These are phyloP conservation scores for Choloepus hoffmanni DNA, from an alignment of 2,113 vertebrate species.

Conservation along the genomic window DNA sequence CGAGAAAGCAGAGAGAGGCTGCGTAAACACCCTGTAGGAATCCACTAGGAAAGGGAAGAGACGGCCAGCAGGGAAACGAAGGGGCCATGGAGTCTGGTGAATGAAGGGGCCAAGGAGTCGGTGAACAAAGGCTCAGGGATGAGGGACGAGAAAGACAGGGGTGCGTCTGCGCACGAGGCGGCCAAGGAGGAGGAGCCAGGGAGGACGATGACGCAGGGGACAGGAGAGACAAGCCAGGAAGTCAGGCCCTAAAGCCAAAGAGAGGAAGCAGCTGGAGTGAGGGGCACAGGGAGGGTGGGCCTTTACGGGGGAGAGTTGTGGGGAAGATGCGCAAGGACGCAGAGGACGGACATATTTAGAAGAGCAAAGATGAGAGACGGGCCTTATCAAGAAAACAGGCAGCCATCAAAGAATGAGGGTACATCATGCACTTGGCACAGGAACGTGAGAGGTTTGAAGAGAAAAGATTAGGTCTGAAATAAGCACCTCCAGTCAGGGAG, in stretches of 20 bases:
- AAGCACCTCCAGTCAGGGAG: background rate
- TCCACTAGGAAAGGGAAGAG: background rate
- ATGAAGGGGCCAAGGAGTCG: background rate
- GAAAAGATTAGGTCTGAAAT: background rate
- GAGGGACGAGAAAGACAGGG: background rate
- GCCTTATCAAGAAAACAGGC: background rate
- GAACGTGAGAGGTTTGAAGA: background rate
- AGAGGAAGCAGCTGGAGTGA: background rate
- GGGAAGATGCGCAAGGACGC: fast-evolving
- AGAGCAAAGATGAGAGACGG: no score
- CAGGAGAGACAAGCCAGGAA: background rate
- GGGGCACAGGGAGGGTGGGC: background rate
- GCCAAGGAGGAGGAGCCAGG: background rate
- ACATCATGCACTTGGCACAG: background rate
- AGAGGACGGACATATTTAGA: background rate
- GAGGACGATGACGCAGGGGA: background rate
- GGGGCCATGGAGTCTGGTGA: background rate
- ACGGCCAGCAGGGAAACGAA: fast-evolving
- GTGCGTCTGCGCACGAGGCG: no score
- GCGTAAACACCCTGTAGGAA: background rate
- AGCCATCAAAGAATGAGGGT: background rate
- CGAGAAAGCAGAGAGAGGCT: background rate
- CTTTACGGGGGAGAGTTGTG: no score
- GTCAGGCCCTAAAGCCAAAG: background rate
- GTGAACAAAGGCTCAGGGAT: background rate